Conservation (phyloP, 1,140 invertebrate genomes). For the Harpegnathos saltator region DNA sequence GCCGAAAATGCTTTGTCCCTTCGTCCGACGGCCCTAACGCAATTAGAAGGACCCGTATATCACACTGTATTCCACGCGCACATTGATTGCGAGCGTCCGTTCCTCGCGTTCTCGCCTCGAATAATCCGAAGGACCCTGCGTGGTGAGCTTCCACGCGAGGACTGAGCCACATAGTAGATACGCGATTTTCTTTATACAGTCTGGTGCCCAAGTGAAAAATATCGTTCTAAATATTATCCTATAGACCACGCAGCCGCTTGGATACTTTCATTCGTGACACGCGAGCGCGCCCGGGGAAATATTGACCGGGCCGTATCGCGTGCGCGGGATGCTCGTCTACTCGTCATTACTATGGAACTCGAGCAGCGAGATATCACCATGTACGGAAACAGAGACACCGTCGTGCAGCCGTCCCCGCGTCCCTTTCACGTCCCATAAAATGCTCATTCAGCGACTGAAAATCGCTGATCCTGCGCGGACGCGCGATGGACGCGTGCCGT, state of each 20-base stretch:
- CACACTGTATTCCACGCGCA: slow-evolving; percentile 74
- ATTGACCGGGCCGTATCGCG: slow-evolving; percentile 75
- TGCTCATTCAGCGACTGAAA: neutral
- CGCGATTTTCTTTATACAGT: slow-evolving; percentile 87
- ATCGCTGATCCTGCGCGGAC: neutral
- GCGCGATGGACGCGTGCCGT: neutral
- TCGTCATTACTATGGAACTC: slow-evolving; percentile 44
- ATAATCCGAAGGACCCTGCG: slow-evolving; percentile 65
- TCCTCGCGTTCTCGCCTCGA: slow-evolving; percentile 20
- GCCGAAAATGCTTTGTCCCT: slow-evolving; percentile 1
- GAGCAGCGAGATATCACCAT: slow-evolving; percentile 18
- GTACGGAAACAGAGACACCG: slow-evolving; percentile 5
- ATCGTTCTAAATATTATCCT: slow-evolving; percentile 87
- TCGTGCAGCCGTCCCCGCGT: too few relatives aligned
- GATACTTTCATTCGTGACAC: slow-evolving; percentile 86
- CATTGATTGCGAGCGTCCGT: slow-evolving; percentile 74
- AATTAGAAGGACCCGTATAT: slow-evolving; percentile 58
- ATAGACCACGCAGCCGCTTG: slow-evolving; percentile 74
- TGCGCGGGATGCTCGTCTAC: slow-evolving; percentile 29
- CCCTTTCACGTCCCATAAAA: neutral
- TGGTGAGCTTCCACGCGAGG: slow-evolving; percentile 80
- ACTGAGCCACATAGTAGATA: slow-evolving; percentile 85
- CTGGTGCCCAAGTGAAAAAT: slow-evolving; percentile 86
- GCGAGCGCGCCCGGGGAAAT: slow-evolving; percentile 82
- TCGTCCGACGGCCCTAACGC: slow-evolving; percentile 23